Conservation (phyloP, 2,797 vertebrate genomes). For the Dromococcyx pavoninus region DNA sequence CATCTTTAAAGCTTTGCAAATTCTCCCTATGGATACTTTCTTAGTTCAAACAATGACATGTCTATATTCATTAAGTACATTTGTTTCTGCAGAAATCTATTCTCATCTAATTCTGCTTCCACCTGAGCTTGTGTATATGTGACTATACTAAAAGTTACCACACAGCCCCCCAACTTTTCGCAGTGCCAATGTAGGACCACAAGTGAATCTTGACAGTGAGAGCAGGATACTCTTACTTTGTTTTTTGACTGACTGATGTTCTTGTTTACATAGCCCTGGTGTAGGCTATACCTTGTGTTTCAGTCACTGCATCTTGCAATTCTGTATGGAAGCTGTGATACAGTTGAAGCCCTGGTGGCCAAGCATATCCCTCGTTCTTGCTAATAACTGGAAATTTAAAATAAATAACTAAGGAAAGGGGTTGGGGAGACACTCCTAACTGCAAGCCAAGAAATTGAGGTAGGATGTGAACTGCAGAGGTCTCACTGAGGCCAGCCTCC, state of each 20-base stretch:
- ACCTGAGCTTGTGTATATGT: not conserved
- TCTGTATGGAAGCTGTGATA: not conserved
- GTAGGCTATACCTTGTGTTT: not conserved
- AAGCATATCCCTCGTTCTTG: not conserved
- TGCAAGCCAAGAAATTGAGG: not conserved
- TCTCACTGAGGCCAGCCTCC: not conserved
- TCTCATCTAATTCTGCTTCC: not conserved
- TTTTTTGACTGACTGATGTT: not conserved
- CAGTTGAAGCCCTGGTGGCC: not conserved
- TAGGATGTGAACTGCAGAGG: not conserved
- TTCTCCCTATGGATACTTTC: not conserved
- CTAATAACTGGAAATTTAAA: not conserved
- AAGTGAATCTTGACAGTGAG: not conserved
- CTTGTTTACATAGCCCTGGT: not conserved
- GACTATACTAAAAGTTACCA: not conserved
- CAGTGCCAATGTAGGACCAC: not conserved
- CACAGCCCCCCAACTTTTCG: not conserved
- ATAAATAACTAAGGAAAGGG: accelerated
- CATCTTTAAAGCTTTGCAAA: not conserved
- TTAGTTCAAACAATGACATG: not conserved
- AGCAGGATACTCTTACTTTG: not conserved
- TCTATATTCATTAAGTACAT: not conserved
- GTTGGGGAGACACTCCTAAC: not conserved
- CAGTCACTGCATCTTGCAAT: not conserved
- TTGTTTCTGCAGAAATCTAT: not conserved